Evolutionary conservation across 2,888 invertebrate genomes (phyloP).

Genomic region (Uropetala carovei): DNA sequence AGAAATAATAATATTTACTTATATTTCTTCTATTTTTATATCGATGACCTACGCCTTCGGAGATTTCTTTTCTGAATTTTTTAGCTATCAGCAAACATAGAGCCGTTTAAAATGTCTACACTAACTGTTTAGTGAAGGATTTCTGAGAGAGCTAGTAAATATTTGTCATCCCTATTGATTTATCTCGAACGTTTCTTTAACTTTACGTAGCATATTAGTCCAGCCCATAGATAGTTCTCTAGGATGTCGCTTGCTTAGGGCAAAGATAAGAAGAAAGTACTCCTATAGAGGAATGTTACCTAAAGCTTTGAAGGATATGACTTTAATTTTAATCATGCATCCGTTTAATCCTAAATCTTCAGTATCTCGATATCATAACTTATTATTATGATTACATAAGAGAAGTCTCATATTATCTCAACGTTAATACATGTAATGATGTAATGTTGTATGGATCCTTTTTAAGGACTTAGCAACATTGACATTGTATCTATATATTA

Average conservation of each 20-base stretch:
- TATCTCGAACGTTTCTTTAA: neutral
- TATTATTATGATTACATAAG: too few species aligned
- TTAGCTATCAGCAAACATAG: neutral
- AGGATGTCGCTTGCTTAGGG: neutral
- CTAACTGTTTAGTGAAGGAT: neutral
- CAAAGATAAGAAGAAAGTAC: too few species aligned
- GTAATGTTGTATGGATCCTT: too few species aligned
- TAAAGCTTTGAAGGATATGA: neutral
- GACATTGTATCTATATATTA: too few species aligned
- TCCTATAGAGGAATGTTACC: too few species aligned
- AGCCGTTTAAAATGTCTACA: neutral
- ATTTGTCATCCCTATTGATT: conserved; percentile 2
- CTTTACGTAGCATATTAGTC: neutral
- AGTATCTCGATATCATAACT: too few species aligned
- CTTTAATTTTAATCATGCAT: too few species aligned
- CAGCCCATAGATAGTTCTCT: neutral
- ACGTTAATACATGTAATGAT: too few species aligned
- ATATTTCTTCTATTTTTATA: neutral
- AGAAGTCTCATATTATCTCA: too few species aligned
- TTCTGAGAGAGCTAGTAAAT: neutral
- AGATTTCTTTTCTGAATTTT: neutral
- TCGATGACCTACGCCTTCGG: neutral
- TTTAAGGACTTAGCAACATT: too few species aligned
- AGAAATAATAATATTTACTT: neutral
- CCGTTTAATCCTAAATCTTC: too few species aligned